Evolutionary conservation across 37 sponge, comb jelly and placozoan species (phyloP), one percentile per base, ranked within the genome.

Genomic region (Eunapius fragilis): DNA sequence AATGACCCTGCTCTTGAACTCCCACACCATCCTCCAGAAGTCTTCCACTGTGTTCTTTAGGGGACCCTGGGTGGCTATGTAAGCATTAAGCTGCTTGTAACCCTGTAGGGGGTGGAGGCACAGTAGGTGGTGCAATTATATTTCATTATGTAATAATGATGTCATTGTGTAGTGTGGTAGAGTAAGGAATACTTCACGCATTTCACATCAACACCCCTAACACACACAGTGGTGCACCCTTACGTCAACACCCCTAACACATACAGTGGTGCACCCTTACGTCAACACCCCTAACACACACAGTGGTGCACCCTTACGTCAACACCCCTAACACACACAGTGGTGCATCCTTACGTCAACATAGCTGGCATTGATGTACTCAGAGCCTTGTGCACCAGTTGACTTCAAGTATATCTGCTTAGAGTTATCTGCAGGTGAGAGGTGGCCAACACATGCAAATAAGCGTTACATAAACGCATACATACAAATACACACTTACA

Each of bases 11-110:
- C 70, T 38, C 38, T 79, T 67, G 14, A 48, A 36, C 80, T 86
- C 86, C 92, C 92, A 91, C 7, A 92, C 67, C 92, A 92, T 92
- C 73, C 82, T 71, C 92, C 92, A 92, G 86, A 92, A 92, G 82
- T 92, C 92, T 48, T 81, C 71, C 82, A 88, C 87, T 17, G 92
- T 92, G 36, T 50, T 10, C 38, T 67, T 41, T 25, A 92, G 83
- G 2, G 92, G 92, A 13, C 85, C 92, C 82, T 92, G 92, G 24
- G 92, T 92, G 67, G 92, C 92, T 38, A 91, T 87, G 81, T 87
- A 91, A n/a, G 77, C 85, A 23, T 77, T 70, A 4, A 47, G 81
- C 45, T 71, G 80, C 68, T 69, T 36, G 72, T 82, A 87, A 10
- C 87, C 87, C 87, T 87, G 81, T 27, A 75, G n/a, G 28, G 34